Percentiles rank a stretch among this genome's conserved stretches.
phyloP scores from a whole-genome alignment of 2,113 vertebrate genomes.

The Panthera leo region DNA sequence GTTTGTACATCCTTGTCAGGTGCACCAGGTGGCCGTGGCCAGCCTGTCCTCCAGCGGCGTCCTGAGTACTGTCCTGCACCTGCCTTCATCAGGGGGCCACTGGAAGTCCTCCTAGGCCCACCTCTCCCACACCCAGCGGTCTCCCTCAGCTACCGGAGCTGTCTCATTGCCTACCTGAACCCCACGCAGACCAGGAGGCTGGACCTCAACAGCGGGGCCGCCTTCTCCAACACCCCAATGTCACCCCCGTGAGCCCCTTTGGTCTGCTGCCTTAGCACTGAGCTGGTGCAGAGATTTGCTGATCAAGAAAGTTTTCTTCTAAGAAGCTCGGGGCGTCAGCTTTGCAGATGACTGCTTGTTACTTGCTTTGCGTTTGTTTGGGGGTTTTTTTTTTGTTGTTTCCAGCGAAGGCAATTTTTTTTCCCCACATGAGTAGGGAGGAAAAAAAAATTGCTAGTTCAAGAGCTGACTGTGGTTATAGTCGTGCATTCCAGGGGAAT shows the following conservation, averaged over 20 bases:
- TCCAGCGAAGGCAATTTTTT: background rate
- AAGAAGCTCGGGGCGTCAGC: background rate
- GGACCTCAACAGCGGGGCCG: background rate
- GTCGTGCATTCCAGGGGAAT: background rate
- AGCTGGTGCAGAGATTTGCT: background rate
- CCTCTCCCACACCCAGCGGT: background rate
- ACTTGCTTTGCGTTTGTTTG: background rate
- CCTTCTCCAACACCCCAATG: background rate
- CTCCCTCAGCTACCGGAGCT: background rate
- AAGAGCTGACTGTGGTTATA: background rate
- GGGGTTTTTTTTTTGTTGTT: background rate
- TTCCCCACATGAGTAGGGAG: too few relatives aligned
- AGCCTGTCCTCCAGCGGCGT: rapidly evolving
- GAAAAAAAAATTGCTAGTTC: background rate
- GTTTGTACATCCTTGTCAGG: background rate
- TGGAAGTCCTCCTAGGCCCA: background rate
- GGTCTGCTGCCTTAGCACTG: background rate
- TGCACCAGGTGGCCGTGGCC: background rate
- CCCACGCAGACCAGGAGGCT: background rate
- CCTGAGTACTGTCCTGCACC: background rate
- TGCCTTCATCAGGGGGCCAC: background rate
- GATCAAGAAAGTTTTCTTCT: background rate
- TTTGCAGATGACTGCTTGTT: background rate
- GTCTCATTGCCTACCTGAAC: background rate
- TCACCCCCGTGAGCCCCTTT: background rate